phyloP scores from a whole-genome alignment of 2,888 invertebrate species.

The Cepaea hortensis region DNA sequence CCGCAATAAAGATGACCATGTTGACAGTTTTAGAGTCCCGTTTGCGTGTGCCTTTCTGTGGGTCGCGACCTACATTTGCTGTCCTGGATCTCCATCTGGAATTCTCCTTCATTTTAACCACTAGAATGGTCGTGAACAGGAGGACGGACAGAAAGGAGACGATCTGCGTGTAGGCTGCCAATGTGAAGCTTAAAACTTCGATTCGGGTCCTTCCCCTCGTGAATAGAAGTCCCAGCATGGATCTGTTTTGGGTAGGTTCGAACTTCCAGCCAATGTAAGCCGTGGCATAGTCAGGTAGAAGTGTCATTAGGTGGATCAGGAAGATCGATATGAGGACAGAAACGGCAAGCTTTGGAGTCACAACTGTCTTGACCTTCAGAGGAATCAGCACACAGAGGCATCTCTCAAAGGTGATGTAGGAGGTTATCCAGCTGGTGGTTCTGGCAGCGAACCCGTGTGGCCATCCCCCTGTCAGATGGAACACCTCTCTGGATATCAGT shows the following conservation, averaged over 20 bases:
- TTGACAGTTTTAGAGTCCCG: not conserved
- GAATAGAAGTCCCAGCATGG: slow-evolving; percentile 29
- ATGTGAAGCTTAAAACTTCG: not conserved
- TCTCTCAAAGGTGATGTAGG: slow-evolving; percentile 18
- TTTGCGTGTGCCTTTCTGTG: not conserved
- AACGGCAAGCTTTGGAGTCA: not conserved
- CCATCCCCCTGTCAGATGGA: not conserved
- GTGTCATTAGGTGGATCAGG: not conserved
- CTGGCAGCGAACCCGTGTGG: slow-evolving; percentile 4
- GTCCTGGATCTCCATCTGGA: slow-evolving; percentile 3
- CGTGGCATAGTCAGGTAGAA: slow-evolving; percentile 15
- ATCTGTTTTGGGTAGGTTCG: not conserved
- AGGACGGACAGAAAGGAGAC: not conserved
- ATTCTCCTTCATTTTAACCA: not conserved
- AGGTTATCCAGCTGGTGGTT: slow-evolving; percentile 15
- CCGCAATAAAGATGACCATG: not conserved
- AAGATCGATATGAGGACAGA: not conserved
- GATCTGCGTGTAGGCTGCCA: not conserved
- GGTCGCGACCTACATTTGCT: not conserved
- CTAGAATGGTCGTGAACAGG: not conserved
- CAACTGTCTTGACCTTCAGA: slow-evolving; percentile 16
- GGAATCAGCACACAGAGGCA: slow-evolving; percentile 24
- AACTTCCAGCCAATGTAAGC: slow-evolving; percentile 34
- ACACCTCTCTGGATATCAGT: slow-evolving; percentile 1
- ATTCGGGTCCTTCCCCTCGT: slow-evolving; percentile 8